These are phyloP conservation scores for Polymixis flavicincta DNA, from an alignment of 2,888 invertebrate species.

Conservation along the genomic window DNA sequence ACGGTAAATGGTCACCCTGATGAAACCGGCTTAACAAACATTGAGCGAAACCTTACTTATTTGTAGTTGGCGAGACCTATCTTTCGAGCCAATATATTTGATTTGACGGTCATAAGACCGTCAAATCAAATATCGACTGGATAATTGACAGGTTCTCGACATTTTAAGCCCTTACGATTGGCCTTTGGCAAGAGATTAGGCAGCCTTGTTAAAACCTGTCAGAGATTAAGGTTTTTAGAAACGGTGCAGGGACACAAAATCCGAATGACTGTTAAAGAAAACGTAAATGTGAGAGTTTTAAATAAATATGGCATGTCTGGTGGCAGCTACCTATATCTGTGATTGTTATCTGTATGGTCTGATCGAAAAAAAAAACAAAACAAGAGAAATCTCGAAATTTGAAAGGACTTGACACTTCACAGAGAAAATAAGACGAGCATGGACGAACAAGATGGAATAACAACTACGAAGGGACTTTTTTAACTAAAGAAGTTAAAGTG, in stretches of 20 bases:
- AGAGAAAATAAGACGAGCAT: no score
- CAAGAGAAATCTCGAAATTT: not conserved
- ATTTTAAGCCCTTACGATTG: constrained; percentile 27
- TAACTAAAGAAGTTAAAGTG: not conserved
- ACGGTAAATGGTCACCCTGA: constrained; percentile 66
- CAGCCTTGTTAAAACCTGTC: constrained; percentile 16
- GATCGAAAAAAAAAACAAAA: not conserved
- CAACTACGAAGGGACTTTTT: not conserved
- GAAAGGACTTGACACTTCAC: not conserved
- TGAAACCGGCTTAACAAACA: constrained; percentile 63
- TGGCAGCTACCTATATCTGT: not conserved
- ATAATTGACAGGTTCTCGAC: constrained; percentile 44
- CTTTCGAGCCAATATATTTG: constrained; percentile 46
- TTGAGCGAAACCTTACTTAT: constrained; percentile 45
- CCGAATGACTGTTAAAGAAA: constrained; percentile 32
- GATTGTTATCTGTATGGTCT: not conserved
- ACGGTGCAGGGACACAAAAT: constrained; percentile 7
- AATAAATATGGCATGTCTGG: not conserved
- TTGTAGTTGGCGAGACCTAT: constrained; percentile 54
- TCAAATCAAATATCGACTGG: constrained; percentile 37
- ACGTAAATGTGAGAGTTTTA: not conserved
- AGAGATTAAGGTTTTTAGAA: constrained; percentile 22
- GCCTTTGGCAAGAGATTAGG: constrained; percentile 20
- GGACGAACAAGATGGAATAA: not conserved
- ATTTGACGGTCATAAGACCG: no score